Evolutionary conservation across 2,888 invertebrate genomes (phyloP), one percentile per base, ranked within the genome.

Genomic region (Vanessa cardui): DNA sequence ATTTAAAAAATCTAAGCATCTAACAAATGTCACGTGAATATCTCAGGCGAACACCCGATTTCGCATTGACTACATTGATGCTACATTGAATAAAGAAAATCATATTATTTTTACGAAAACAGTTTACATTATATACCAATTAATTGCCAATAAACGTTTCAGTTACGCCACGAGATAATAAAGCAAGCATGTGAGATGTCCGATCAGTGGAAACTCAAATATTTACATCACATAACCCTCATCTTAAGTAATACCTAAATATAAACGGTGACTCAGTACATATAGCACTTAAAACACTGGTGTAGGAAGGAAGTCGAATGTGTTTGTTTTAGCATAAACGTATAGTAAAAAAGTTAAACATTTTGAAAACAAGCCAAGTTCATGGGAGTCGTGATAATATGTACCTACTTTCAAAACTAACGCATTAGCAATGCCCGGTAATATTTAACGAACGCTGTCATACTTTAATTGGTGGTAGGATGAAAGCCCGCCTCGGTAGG

Each of bases 191-290:
- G 21, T 26, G 33, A 16, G 21, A 56, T n/a, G 44, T 15, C 15
- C 26, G n/a, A 20, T n/a, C 52, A 50, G 20, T 16, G 45, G 58
- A 1, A 50, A 50, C 20, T 49, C 46, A 67, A 63, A 67, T 67
- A 59, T 67, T 67, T 50, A 67, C 63, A 31, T 16, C 26, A 52
- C 52, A 26, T 52, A 52, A 46, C 21, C 26, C 52, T 16, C 52
- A 16, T 50, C 18, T 52, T 58, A 16, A 52, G 46, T 67, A 63
- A 67, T 62, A 58, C 49, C 66, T 67, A 62, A 49, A 67, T 63
- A 67, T 62, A 67, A 45, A 31, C 45, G 4, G 33, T 62, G 67
- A 67, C 44, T 62, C 62, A 62, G 15, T 44, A 39, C 39, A n/a
- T 31, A 44, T 50, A 62, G 50, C 46, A 59, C 44, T 59, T 47